These are phyloP conservation scores for Aspidiotus rigidus DNA, from an alignment of 2,888 invertebrate genomes.

Conservation along the genomic window DNA sequence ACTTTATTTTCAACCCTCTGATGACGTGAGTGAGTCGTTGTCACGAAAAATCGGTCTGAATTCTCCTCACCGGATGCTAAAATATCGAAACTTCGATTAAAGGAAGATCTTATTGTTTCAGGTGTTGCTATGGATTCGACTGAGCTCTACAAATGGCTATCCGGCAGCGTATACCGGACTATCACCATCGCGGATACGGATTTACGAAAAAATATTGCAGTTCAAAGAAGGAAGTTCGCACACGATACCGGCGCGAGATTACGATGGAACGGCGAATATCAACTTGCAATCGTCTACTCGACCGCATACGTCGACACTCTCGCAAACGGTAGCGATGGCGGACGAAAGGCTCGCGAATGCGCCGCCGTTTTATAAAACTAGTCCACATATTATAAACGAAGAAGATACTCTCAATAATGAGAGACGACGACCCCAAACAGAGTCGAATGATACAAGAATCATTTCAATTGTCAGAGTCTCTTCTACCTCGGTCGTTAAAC, in stretches of 20 bases:
- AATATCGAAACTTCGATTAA: too few relatives aligned
- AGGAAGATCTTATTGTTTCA: neutral
- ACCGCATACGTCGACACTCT: too few relatives aligned
- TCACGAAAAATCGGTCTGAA: too few relatives aligned
- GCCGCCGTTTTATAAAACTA: neutral
- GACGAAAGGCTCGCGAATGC: too few relatives aligned
- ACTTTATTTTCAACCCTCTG: too few relatives aligned
- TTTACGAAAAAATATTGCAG: conserved; percentile 8
- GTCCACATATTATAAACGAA: neutral
- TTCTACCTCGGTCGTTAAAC: conserved; percentile 28
- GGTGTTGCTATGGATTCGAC: conserved; percentile 31
- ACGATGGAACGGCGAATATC: neutral
- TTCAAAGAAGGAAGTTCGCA: conserved; percentile 2
- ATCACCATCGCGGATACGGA: neutral
- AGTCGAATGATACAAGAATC: conserved; percentile 19
- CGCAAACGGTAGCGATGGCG: too few relatives aligned
- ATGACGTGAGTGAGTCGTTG: too few relatives aligned
- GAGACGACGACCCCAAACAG: neutral
- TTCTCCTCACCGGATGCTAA: too few relatives aligned
- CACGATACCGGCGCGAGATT: neutral
- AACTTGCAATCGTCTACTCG: neutral
- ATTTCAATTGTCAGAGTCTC: conserved; percentile 29
- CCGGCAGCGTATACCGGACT: conserved; percentile 22
- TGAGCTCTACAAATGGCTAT: conserved; percentile 30
- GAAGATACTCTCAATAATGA: neutral